Percentiles rank a stretch among this genome's conserved stretches.
These are phyloP conservation scores for Nomada hirtipes DNA, from an alignment of 2,888 invertebrate genomes.

Conservation along the genomic window DNA sequence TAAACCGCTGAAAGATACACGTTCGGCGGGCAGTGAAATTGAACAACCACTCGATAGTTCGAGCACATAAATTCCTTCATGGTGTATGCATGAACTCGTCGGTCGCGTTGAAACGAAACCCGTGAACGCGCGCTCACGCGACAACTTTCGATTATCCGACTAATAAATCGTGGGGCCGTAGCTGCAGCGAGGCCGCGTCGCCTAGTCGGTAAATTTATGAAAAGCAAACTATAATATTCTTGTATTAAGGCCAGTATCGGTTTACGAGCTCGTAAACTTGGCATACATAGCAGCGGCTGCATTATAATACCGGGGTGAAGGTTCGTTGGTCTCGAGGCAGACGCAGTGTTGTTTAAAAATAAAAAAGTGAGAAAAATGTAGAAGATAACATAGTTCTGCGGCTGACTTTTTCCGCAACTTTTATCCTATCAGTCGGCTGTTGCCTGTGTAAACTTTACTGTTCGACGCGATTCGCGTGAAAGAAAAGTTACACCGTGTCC, in stretches of 20 bases:
- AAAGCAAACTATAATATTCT: constrained; percentile 79
- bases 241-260: constrained; percentile 79
- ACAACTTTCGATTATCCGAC: constrained; percentile 54
- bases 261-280: constrained; percentile 79
- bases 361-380: constrained; percentile 71
- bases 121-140: constrained; percentile 32
- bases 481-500: constrained; percentile 31
- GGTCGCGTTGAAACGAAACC: background rate
- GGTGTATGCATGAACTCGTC: constrained; percentile 48
- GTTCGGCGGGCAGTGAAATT: constrained; percentile 21
- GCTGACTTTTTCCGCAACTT: background rate
- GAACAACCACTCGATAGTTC: constrained; percentile 38
- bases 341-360: no score
- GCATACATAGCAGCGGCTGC: constrained; percentile 73
- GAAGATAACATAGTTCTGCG: constrained; percentile 56
- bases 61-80: constrained; percentile 37
- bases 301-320: constrained; percentile 70
- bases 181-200: constrained; percentile 42
- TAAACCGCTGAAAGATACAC: constrained; percentile 11
- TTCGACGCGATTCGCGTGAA: constrained; percentile 7
- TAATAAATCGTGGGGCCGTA: constrained; percentile 51
- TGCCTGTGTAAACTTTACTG: constrained; percentile 40
- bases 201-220: constrained; percentile 75
- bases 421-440: constrained; percentile 4
- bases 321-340: constrained; percentile 20